Conservation (phyloP, 1,140 invertebrate genomes). For the Amphibalanus amphitrite region DNA sequence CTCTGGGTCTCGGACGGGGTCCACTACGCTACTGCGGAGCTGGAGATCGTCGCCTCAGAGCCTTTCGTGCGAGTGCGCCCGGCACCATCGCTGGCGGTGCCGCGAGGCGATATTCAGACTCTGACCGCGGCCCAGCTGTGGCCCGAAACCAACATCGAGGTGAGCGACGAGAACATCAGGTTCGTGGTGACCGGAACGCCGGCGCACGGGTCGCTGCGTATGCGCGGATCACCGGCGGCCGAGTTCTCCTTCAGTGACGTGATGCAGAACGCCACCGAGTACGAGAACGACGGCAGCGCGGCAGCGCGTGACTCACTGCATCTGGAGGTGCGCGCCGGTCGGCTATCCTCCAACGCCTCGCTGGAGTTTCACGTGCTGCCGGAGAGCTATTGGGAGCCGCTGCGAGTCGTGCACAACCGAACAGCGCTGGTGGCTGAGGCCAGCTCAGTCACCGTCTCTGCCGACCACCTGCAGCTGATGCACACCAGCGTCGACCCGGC, state of each 20-base stretch:
- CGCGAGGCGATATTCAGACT: neutral
- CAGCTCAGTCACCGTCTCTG: conserved; percentile 55
- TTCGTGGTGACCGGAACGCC: neutral
- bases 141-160: neutral
- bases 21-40: conserved; percentile 27
- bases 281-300: neutral
- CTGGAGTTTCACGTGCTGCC: conserved; percentile 39
- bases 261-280: neutral
- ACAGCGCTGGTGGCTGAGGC: conserved; percentile 63
- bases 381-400: too few species aligned
- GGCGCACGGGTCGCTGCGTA: too few species aligned
- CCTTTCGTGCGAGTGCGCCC: conserved; percentile 24
- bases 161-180: neutral
- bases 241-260: neutral
- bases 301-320: neutral
- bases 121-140: neutral
- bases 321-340: neutral
- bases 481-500: conserved; percentile 66
- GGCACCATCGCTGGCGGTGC: neutral
- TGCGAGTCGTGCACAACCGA: conserved; percentile 42
- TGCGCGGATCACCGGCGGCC: too few species aligned
- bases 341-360: neutral
- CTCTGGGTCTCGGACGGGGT: conserved; percentile 54
- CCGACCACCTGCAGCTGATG: conserved; percentile 52
- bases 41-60: conserved; percentile 32